Percentiles rank a stretch among this genome's conserved stretches.
phyloP scores from a whole-genome alignment of 2,113 vertebrate species.

The Pomatorhinus ruficollis region DNA sequence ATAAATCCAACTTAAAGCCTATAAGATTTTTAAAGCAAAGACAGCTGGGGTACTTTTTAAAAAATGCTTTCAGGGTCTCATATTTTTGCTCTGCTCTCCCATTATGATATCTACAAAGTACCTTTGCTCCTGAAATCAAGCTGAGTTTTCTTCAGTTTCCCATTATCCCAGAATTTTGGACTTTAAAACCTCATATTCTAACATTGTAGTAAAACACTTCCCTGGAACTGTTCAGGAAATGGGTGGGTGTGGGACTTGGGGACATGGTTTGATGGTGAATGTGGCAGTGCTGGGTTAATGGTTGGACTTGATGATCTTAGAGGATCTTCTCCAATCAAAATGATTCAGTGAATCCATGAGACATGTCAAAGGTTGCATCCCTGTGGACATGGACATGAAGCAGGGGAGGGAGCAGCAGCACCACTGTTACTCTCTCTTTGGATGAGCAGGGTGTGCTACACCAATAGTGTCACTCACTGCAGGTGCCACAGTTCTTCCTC shows the following conservation, averaged over 20 bases:
- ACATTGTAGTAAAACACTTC: neutral
- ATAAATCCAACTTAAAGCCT: neutral
- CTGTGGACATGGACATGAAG: neutral
- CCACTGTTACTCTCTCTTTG: neutral
- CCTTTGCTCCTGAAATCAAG: neutral
- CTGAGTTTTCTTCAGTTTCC: neutral
- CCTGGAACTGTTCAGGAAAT: neutral
- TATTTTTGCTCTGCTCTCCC: neutral
- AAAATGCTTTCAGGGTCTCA: neutral
- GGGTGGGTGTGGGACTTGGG: neutral
- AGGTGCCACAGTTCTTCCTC: neutral
- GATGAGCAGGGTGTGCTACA: neutral
- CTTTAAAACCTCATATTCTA: neutral
- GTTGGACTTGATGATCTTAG: neutral
- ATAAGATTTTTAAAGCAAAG: neutral
- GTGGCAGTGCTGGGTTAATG: neutral
- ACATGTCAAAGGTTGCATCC: neutral
- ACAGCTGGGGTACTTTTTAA: neutral
- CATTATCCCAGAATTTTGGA: neutral
- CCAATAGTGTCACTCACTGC: fast-evolving
- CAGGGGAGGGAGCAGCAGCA: neutral
- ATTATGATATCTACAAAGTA: neutral
- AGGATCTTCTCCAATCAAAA: neutral
- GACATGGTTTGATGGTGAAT: neutral
- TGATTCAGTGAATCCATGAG: neutral